These are phyloP conservation scores for Protula sp. DNA, from an alignment of 2,888 invertebrate species.

Conservation along the genomic window DNA sequence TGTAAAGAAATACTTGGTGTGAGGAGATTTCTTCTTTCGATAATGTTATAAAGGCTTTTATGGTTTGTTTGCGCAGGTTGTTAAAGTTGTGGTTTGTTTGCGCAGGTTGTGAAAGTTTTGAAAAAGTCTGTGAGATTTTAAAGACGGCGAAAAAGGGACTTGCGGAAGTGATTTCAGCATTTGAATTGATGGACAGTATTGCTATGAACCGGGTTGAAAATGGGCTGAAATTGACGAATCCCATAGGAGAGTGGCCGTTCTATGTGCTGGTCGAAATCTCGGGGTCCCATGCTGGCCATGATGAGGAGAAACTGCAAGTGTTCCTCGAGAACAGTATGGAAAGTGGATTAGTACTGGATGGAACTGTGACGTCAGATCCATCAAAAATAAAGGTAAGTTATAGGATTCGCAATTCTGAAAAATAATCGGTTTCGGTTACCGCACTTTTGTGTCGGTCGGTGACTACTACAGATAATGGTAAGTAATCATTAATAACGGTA, in stretches of 20 bases:
- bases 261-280: constrained; percentile 53
- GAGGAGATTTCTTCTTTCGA: no score
- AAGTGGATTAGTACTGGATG: constrained; percentile 70
- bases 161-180: constrained; percentile 89
- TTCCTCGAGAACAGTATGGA: constrained; percentile 74
- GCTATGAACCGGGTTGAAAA: background rate
- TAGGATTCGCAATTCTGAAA: no score
- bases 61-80: no score
- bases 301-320: constrained; percentile 75
- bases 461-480: no score
- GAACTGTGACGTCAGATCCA: constrained; percentile 78
- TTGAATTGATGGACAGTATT: constrained; percentile 79
- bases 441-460: no score
- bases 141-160: constrained; percentile 69
- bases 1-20: no score
- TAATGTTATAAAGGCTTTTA: no score
- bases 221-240: background rate
- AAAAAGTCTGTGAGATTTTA: constrained; percentile 71
- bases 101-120: constrained; percentile 71
- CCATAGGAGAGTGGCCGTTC: constrained; percentile 28
- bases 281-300: constrained; percentile 78
- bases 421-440: no score
- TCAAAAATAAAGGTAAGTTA: constrained; percentile 64
- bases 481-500: no score
- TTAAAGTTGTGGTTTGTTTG: constrained; percentile 50